phyloP scores from a whole-genome alignment of 2,797 vertebrate species.

The Rhinoraja longicauda region DNA sequence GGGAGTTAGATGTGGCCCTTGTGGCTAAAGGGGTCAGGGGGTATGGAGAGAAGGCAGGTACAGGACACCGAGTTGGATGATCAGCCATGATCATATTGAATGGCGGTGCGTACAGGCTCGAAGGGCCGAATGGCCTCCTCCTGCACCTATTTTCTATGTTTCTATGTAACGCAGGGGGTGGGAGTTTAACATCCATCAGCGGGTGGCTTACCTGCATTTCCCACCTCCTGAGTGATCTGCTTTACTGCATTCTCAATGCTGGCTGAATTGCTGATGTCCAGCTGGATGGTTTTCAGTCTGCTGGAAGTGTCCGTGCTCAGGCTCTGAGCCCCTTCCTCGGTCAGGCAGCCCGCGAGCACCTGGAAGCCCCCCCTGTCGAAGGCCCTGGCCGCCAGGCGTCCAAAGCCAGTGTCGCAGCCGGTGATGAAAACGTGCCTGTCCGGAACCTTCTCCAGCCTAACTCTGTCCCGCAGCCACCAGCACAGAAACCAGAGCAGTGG shows the following conservation, averaged over 20 bases:
- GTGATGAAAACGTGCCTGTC: conserved; percentile 66
- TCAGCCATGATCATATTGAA: too few species aligned
- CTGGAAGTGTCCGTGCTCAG: conserved; percentile 60
- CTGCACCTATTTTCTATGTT: too few species aligned
- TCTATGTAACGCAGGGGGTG: too few species aligned
- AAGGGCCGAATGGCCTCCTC: too few species aligned
- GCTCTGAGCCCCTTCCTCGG: conserved; percentile 62
- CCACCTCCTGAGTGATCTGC: conserved; percentile 55
- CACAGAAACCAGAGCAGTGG: conserved; percentile 54
- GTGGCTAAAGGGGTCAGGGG: too few species aligned
- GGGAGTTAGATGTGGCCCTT: too few species aligned
- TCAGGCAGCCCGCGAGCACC: conserved; percentile 61
- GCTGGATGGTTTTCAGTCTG: conserved; percentile 52
- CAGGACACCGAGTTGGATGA: too few species aligned
- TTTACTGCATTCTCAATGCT: conserved; percentile 54
- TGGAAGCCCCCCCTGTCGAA: conserved; percentile 60
- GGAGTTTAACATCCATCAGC: too few species aligned
- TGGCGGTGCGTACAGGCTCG: too few species aligned
- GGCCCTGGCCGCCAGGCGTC: conserved; percentile 57
- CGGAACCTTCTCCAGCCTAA: conserved; percentile 54
- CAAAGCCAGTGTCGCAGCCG: conserved; percentile 63
- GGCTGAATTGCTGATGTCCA: conserved; percentile 57
- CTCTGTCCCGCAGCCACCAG: conserved; percentile 58
- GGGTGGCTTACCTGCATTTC: conserved; percentile 49
- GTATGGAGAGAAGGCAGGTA: too few species aligned